Evolutionary conservation across 2,797 vertebrate genomes (phyloP).

Genomic region (Novumbra hubbsi): DNA sequence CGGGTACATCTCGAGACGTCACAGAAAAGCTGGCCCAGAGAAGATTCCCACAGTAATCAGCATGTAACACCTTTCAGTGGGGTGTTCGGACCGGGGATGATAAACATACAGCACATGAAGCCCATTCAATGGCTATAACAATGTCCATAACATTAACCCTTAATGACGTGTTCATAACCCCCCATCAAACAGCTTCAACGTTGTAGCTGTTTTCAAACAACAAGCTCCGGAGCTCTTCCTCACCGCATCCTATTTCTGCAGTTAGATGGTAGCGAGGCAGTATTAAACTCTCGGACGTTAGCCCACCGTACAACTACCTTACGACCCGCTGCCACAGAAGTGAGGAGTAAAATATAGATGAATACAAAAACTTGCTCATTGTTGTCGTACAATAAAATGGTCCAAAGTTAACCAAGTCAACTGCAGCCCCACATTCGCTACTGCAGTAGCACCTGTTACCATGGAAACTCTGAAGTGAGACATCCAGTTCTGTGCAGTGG

Average conservation of each 20-base stretch:
- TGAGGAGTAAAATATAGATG: not conserved
- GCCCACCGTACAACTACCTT: not conserved
- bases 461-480: conserved; percentile 14
- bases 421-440: conserved; percentile 8
- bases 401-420: conserved; percentile 14
- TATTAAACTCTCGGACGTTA: not conserved
- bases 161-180: not conserved
- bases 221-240: not conserved
- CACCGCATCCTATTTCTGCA: not conserved
- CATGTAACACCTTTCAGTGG: conserved; percentile 1
- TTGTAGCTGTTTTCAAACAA: not conserved
- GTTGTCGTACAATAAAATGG: not conserved
- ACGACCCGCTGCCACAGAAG: not conserved
- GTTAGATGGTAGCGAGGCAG: not conserved
- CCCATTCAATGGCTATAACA: conserved; percentile 10
- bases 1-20: conserved; percentile 25
- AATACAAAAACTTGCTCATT: not conserved
- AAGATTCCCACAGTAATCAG: conserved; percentile 25
- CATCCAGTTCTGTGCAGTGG: conserved; percentile 6
- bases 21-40: conserved; percentile 21
- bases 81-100: not conserved
- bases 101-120: conserved; percentile 11
- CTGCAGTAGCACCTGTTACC: conserved; percentile 11
- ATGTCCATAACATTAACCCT: not conserved
- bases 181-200: not conserved